Base-by-base conservation (phyloP, 1,140 invertebrate species). In the Drosophila pachea region DNA sequence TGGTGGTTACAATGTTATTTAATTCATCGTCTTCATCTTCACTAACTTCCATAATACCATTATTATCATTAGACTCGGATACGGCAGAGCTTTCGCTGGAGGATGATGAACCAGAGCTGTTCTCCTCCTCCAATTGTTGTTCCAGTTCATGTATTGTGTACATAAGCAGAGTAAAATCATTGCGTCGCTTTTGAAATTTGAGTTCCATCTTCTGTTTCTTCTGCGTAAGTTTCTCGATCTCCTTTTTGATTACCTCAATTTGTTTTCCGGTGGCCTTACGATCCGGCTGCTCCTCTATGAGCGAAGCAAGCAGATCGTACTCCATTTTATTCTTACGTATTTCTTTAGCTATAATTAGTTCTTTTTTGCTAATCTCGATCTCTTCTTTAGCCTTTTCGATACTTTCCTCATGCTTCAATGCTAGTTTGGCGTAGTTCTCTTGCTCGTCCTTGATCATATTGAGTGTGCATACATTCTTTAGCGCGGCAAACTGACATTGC, bases 271-370 rank as follows among this genome's bases (percentile, higher is more conserved):
- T 97, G 70, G 95, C 93, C 86, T 94, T 94, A 83, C 97, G 92
- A 86, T 97, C 96, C 0, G 97, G 97, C 82, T 98, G 95, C 77
- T 95, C 93, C 72, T 94, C 94, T 69, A 98, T 98, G 4, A 97
- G 93, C 90, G 96, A 95, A 0, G 97, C 97, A 29, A 98, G 76
- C 5, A 97, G 93, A 92, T 98, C 97, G 90, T 98, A 98, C 83
- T 98, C 97, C 90, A 96, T 94, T 76, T 95, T 92, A 89, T 98
- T 97, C 88, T 96, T 96, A 2, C 97, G 92, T 12, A 95, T 92
- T 76, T 93, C 93, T 88, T 96, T 97, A 1, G 95, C 95, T 75
- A 95, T 92, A 55, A 94, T 91, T 12, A 97, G 90, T 66, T 96
- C 93, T 5, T 90, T 81, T 90, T 96, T 96, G 16, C 94, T 95